Conservation (phyloP, 2,113 vertebrate species). For the Grallaria varia region DNA sequence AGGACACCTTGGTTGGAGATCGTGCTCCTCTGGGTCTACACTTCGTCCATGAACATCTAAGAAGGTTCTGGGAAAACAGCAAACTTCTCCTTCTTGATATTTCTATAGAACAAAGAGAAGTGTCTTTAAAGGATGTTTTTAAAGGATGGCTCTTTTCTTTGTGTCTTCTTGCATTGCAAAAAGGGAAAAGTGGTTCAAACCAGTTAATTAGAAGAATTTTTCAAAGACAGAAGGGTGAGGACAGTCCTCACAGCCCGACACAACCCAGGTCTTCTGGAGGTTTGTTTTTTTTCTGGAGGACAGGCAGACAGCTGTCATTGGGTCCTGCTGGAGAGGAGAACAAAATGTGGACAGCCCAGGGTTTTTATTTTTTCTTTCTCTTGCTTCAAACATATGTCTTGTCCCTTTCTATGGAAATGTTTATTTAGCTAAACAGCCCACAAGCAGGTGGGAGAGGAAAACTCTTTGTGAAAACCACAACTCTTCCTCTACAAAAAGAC, state of each 20-base stretch:
- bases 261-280: neutral
- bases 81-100: neutral
- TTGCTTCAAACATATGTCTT: neutral
- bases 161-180: neutral
- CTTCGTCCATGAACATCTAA: neutral
- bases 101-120: neutral
- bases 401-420: neutral
- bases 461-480: neutral
- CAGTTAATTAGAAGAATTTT: neutral
- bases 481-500: neutral
- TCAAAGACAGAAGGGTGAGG: neutral
- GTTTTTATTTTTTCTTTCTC: neutral
- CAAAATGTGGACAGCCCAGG: neutral
- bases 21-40: fast-evolving
- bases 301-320: neutral
- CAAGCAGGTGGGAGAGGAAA: neutral
- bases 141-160: neutral
- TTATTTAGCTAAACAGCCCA: neutral
- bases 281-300: neutral
- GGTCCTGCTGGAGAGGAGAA: neutral
- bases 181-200: neutral
- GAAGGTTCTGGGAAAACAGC: neutral
- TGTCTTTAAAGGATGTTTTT: neutral
- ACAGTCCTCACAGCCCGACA: neutral
- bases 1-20: neutral